A percentile compares a stretch with the other conserved stretches of the same genome.
These are phyloP conservation scores for Capitulum mitella DNA, from an alignment of 2,888 invertebrate species.

Conservation along the genomic window DNA sequence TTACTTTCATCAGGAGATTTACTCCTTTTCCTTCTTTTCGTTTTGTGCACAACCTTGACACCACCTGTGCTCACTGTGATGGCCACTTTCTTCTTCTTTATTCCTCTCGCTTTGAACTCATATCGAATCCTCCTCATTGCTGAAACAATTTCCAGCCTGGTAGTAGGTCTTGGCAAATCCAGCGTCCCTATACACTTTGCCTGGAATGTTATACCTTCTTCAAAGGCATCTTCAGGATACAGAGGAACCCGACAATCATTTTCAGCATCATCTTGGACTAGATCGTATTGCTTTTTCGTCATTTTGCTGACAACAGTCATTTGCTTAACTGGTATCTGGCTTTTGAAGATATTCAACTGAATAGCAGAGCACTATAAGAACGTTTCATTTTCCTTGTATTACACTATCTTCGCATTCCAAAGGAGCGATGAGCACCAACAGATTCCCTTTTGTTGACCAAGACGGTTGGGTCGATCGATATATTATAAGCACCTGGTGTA, in stretches of 20 bases:
- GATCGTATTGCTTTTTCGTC: conserved; percentile 67
- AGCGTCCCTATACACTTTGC: conserved; percentile 98
- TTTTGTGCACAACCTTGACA: conserved; percentile 79
- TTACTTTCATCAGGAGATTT: conserved; percentile 55
- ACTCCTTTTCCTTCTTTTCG: conserved; percentile 52
- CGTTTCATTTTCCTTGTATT: no score
- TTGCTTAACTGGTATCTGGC: no score
- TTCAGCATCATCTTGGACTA: conserved; percentile 93
- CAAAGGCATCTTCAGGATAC: conserved; percentile 94
- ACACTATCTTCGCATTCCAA: no score
- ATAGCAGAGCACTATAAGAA: no score
- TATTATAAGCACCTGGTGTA: no score
- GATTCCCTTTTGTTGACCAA: no score
- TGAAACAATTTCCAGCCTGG: conserved; percentile 95
- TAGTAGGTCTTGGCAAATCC: conserved; percentile 93
- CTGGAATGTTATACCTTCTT: conserved; percentile 92
- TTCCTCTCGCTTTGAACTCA: conserved; percentile 95
- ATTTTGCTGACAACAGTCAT: background rate
- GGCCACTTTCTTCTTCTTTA: conserved; percentile 95
- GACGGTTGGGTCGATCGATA: no score
- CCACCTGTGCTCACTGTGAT: conserved; percentile 93
- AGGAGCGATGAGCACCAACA: no score
- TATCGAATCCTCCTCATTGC: conserved; percentile 99
- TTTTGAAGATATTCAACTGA: no score
- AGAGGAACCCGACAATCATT: conserved; percentile 93